Conservation (phyloP, 2,113 vertebrate species). For the Eolophus roseicapilla region DNA sequence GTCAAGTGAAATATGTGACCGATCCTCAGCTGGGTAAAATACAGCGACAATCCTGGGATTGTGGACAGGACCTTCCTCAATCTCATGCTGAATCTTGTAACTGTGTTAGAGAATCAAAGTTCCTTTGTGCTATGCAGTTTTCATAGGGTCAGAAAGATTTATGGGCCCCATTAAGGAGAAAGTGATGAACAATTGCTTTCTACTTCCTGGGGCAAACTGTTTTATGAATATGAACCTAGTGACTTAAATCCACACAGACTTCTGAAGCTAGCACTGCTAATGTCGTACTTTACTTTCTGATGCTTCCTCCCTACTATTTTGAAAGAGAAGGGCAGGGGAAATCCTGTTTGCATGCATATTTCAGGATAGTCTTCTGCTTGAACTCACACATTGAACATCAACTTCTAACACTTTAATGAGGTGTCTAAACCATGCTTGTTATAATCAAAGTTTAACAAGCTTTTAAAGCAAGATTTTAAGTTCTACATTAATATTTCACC, state of each 20-base stretch:
- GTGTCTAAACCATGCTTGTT: background rate
- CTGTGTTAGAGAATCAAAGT: background rate
- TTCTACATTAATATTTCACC: constrained; percentile 25
- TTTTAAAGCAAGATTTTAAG: constrained; percentile 35
- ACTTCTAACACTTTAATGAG: background rate
- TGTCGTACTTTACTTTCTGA: background rate
- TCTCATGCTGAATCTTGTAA: background rate
- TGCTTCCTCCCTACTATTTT: background rate
- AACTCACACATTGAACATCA: background rate
- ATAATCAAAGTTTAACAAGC: constrained; percentile 45
- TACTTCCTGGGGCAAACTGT: background rate
- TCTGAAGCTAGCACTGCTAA: background rate
- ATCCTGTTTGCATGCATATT: constrained; percentile 1
- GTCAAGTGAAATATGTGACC: background rate
- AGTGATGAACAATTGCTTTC: background rate
- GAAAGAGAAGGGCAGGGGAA: background rate
- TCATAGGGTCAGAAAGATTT: background rate
- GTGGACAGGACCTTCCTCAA: background rate
- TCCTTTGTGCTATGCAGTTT: background rate
- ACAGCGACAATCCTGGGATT: background rate
- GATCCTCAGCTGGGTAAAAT: background rate
- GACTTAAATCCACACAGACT: background rate
- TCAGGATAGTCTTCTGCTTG: background rate
- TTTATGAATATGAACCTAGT: background rate
- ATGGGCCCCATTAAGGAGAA: background rate